Evolutionary conservation across 2,888 invertebrate species (phyloP), one percentile per base, ranked within the genome.

Genomic region (Hirtodrosophila histrioides): DNA sequence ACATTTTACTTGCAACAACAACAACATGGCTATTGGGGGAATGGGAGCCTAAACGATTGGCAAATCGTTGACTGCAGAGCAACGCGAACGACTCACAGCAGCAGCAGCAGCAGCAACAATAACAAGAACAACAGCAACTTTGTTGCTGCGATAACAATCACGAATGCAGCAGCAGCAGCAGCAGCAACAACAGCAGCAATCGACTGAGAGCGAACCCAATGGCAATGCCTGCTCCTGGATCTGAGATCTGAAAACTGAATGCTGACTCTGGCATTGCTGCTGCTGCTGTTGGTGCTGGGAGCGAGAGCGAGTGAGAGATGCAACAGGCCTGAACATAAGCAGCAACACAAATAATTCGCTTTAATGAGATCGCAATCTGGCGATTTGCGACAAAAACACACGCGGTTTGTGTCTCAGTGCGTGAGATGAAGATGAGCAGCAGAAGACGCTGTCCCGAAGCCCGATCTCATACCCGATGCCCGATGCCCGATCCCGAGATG

Each of bases 281-380:
- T 55, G 41, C 36, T 31, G 36, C 17, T 56, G 36, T 24, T 39
- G 41, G 17, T 9, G 36, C 46, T 64, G 65, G 41, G 64, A 17
- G 17, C 17, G 17, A 58, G 61, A 60, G 69, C 49, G 66, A 88
- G 71, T 72, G 79, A 78, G 78, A 80, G 73, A 71, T 75, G 78
- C 83, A 79, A 75, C 84, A 78, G 82, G 75, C 77, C 54, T 50
- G 69, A 84, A 89, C 88, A 89, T 88, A 88, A 82, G 81, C 89
- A 89, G 89, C 88, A 78, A 89, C 89, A 89, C 89, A 89, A 89
- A 89, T 89, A 89, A 89, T 89, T 88, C 89, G 88, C 83, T 89
- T 89, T 89, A 89, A 89, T 89, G 89, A 89, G 89, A 90, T 89
- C 89, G 81, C 88, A 88, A 89, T 89, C 90, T 78, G 63, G 71